Evolutionary conservation across 2,113 vertebrate genomes (phyloP), one percentile per base, ranked within the genome.

Genomic region (Limnothrissa miodon): DNA sequence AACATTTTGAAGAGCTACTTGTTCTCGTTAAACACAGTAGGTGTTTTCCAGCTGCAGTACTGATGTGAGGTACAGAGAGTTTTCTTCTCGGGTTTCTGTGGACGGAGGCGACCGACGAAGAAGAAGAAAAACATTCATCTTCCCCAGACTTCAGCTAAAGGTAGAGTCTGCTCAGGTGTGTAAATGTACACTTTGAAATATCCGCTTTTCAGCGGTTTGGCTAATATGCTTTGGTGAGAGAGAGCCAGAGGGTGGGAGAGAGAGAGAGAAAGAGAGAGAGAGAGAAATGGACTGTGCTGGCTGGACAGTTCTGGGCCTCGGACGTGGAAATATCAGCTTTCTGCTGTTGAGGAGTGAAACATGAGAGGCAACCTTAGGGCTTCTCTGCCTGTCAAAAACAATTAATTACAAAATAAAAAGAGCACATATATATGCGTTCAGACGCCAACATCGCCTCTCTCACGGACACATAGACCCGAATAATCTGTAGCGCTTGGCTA

Each of bases 381-480:
- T 29, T 74, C 66, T 74, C 25, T 4, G 33, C 29, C 66, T 74
- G 66, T 74, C 66, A 74, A 15, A 74, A 74, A 36, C 66, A 36
- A 29, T 74, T 36, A 33, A 74, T 74, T 74, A 66, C 59, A 74
- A 74, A 74, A 29, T 74, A 36, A 74, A 74, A 74, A 74, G 66
- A 74, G 29, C 66, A 33, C 66, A 74, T 15, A 74, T 74, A 7
- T 36, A 74, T 74, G 33, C 15, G 29, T 74, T 62, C 8, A 10
- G 59, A 62, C 1, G 59, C 59, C 59, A 62, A 6, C n/a, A 29
- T 9, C 29, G 8, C 59, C 25, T 62, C 66, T 17, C 66, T 36
- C 25, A 56, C 19, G 36, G 29, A 17, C 29, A 25, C 59, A 74
- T 13, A 74, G 10, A 74, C 66, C 25, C 5, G 66, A 74, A 13